These are phyloP conservation scores for Thera britannica DNA, from an alignment of 2,888 invertebrate species.

Conservation along the genomic window DNA sequence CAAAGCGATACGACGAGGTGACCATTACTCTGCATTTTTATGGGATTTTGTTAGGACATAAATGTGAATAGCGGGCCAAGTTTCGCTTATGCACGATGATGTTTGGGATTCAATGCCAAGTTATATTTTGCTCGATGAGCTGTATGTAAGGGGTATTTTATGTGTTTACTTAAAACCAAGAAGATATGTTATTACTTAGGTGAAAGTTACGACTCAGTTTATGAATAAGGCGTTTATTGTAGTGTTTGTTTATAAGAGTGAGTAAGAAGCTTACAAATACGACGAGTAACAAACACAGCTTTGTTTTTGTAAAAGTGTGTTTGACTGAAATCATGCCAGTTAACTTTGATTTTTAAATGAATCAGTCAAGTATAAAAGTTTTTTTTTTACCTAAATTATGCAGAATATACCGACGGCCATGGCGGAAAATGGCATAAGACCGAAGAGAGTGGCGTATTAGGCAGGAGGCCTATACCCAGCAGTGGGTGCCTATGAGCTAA, in stretches of 20 bases:
- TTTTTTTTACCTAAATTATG: neutral
- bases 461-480: too few species aligned
- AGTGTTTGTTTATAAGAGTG: neutral
- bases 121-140: conserved; percentile 14
- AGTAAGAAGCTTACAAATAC: neutral
- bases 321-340: neutral
- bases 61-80: conserved; percentile 17
- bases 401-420: too few species aligned
- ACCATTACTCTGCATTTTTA: conserved; percentile 32
- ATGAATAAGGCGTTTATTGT: neutral
- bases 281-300: neutral
- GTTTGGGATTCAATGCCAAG: conserved; percentile 12
- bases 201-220: conserved; percentile 3
- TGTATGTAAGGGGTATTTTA: neutral
- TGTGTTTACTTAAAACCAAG: conserved; percentile 13
- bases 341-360: neutral
- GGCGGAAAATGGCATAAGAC: too few species aligned
- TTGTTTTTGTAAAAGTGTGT: neutral
- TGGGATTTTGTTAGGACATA: conserved; percentile 23
- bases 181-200: neutral
- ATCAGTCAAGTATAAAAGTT: neutral
- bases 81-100: conserved; percentile 19
- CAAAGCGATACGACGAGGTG: conserved; percentile 41
- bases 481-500: too few species aligned
- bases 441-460: too few species aligned